Evolutionary conservation across 2,888 invertebrate species (phyloP), one percentile per base, ranked within the genome.

Genomic region (Leptogaster cylindrica): DNA sequence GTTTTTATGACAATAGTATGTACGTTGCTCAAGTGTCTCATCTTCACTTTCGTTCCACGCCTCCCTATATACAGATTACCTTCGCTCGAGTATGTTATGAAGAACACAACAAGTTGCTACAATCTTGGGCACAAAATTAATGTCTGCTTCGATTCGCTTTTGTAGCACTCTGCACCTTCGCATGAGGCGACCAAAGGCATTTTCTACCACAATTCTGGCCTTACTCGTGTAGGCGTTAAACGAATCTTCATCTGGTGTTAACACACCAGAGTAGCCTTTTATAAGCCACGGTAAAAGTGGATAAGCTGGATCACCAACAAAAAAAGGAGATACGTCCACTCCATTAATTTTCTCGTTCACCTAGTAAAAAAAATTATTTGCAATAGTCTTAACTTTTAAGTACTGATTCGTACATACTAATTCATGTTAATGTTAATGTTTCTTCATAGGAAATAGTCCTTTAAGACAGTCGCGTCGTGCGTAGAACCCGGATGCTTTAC

Each of bases 171-270:
- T 69, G 73, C 73, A 75, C 36, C 75, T 52, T 2, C 69, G 72
- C 68, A 75, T 76, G 8, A 75, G 63, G 44, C 74, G 69, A 14
- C 73, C 74, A 69, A 76, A 76, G 14, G 74, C 72, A 16, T 73
- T 71, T 72, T 75, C 70, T 0, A 67, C 55, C 2, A 68, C 55
- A n/a, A 33, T 7, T 14, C 23, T 33, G 2, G 68, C 66, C 25
- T 36, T 46, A 23, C 63, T 65, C 7, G 73, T 33, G 55, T 73
- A 70, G 16, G 68, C 72, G 50, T 74, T 75, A 20, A 74, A 73
- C 3, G 72, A 73, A 31, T 72, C 71, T 36, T 75, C 64, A 65
- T 73, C 71, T 3, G 1, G 1, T 18, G 16, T 7, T 41, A 3
- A 41, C 2, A 6, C 41, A 2, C 14, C 41, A 10, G 41, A 16